These are phyloP conservation scores for Alaudala cheleensis DNA, from an alignment of 2,113 vertebrate species.

Conservation along the genomic window DNA sequence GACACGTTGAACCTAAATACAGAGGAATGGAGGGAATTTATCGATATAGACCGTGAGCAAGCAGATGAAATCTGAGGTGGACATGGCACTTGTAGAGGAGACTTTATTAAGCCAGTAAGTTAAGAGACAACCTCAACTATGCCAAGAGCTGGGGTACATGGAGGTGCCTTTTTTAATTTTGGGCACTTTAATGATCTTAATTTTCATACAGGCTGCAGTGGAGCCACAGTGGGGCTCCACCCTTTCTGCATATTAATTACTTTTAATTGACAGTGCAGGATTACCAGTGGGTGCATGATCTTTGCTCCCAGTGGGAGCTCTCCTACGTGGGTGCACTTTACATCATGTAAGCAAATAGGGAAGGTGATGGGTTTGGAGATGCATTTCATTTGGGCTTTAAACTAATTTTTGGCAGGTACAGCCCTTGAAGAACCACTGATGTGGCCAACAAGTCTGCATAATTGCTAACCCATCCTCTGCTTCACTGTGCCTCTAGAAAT, in stretches of 20 bases:
- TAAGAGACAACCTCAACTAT: background rate
- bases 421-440: background rate
- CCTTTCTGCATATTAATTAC: background rate
- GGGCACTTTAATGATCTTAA: background rate
- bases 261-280: background rate
- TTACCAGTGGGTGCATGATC: background rate
- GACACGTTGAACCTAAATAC: background rate
- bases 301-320: background rate
- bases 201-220: background rate
- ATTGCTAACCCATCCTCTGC: background rate
- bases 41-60: background rate
- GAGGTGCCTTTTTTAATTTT: background rate
- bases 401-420: background rate
- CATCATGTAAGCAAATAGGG: background rate
- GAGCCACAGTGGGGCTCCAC: background rate
- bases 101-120: background rate
- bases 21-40: background rate
- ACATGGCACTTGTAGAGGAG: background rate
- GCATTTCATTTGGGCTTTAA: background rate
- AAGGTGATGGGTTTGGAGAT: background rate
- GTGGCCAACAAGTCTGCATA: background rate
- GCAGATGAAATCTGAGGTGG: background rate
- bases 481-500: background rate
- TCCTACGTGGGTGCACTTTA: background rate
- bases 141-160: accelerated